A percentile compares a stretch with the other conserved stretches of the same genome.
phyloP scores from a whole-genome alignment of 2,888 invertebrate species.

The Tridacna crocea region DNA sequence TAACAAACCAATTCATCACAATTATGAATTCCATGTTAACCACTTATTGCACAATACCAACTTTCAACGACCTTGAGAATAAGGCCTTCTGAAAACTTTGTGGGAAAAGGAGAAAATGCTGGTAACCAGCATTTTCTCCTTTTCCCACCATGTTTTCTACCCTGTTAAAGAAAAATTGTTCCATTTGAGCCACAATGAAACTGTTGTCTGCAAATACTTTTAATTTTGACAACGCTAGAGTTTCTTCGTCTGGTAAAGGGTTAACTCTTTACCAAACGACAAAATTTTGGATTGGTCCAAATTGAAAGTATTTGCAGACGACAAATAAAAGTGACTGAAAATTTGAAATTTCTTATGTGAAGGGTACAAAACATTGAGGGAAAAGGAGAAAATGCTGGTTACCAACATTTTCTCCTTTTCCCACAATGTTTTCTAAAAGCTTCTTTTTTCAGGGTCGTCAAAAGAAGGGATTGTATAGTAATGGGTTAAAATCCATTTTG shows the following conservation, averaged over 20 bases:
- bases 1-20: too few relatives aligned
- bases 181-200: neutral
- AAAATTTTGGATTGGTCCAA: neutral
- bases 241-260: neutral
- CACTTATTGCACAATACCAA: neutral
- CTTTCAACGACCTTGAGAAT: neutral
- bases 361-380: neutral
- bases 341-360: neutral
- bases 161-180: neutral
- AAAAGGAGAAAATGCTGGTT: too few relatives aligned
- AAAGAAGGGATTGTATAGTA: too few relatives aligned
- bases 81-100: neutral
- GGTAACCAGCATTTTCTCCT: neutral
- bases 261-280: neutral
- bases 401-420: too few relatives aligned
- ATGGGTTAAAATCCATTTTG: too few relatives aligned
- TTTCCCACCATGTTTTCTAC: neutral
- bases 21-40: too few relatives aligned
- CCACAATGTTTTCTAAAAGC: neutral
- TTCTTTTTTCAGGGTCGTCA: too few relatives aligned
- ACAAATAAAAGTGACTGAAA: neutral
- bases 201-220: neutral
- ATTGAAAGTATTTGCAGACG: neutral
- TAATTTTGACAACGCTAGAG: neutral
- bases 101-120: conserved; percentile 2